Conservation (phyloP, 37 sponge, comb jelly and placozoan genomes). For the Amphimedon queenslandica region DNA sequence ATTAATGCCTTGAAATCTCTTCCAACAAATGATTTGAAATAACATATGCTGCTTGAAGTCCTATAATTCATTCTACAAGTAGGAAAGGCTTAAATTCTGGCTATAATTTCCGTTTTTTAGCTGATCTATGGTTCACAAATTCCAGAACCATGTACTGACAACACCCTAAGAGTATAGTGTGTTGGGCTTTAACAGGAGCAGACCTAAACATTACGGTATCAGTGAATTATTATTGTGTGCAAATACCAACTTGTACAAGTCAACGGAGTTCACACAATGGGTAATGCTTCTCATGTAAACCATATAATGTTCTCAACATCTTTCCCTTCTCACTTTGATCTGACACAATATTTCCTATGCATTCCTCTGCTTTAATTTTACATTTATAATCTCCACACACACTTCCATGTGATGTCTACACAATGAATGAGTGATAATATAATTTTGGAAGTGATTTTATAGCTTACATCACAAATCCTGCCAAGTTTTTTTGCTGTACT, state of each 20-base stretch:
- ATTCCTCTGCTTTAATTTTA: too few species aligned
- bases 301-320: not conserved
- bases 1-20: too few species aligned
- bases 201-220: not conserved
- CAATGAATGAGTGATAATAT: too few species aligned
- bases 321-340: not conserved
- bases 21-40: conserved; percentile 20
- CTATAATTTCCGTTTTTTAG: conserved; percentile 13
- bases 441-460: too few species aligned
- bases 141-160: conserved; percentile 27
- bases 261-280: not conserved
- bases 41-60: conserved; percentile 12
- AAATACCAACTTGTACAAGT: not conserved
- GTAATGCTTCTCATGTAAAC: not conserved
- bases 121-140: conserved; percentile 1
- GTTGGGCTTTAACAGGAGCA: conserved; percentile 27
- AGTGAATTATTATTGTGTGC: not conserved
- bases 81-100: conserved; percentile 12
- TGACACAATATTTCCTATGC: too few species aligned
- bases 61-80: conserved; percentile 15
- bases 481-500: too few species aligned
- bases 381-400: too few species aligned
- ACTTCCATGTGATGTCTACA: too few species aligned
- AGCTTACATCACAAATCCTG: too few species aligned
- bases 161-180: conserved; percentile 36